Conservation (phyloP, 2,888 invertebrate species). For the Bombyx huttoni region DNA sequence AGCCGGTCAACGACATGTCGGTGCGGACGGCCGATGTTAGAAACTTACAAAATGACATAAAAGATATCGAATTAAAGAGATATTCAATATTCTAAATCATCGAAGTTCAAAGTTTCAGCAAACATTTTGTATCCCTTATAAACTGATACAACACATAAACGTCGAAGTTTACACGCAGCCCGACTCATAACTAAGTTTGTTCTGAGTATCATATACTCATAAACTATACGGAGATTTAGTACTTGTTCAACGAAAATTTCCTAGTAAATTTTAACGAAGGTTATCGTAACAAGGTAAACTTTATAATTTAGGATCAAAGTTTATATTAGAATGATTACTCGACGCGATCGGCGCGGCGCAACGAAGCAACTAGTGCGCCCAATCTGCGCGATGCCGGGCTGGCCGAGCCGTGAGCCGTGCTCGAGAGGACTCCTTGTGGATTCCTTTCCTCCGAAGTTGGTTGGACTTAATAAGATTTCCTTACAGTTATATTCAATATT, state of each 20-base stretch:
- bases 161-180: neutral
- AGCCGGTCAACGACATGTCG: too few species aligned
- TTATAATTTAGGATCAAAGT: neutral
- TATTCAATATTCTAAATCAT: too few species aligned
- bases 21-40: too few species aligned
- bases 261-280: conserved; percentile 21
- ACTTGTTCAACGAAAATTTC: conserved; percentile 37
- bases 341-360: neutral
- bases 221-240: conserved; percentile 43
- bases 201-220: conserved; percentile 12
- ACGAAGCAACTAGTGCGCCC: neutral
- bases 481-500: too few species aligned
- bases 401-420: neutral
- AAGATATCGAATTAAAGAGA: too few species aligned
- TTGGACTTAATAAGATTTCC: neutral
- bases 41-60: too few species aligned
- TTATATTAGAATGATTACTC: neutral
- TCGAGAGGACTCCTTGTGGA: neutral
- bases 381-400: neutral
- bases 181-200: conserved; percentile 11
- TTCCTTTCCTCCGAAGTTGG: neutral
- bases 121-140: neutral
- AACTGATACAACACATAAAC: neutral
- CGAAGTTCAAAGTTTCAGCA: too few species aligned
- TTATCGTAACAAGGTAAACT: conserved; percentile 7